Evolutionary conservation across 2,888 invertebrate genomes (phyloP).

Genomic region (Agrochola macilenta): DNA sequence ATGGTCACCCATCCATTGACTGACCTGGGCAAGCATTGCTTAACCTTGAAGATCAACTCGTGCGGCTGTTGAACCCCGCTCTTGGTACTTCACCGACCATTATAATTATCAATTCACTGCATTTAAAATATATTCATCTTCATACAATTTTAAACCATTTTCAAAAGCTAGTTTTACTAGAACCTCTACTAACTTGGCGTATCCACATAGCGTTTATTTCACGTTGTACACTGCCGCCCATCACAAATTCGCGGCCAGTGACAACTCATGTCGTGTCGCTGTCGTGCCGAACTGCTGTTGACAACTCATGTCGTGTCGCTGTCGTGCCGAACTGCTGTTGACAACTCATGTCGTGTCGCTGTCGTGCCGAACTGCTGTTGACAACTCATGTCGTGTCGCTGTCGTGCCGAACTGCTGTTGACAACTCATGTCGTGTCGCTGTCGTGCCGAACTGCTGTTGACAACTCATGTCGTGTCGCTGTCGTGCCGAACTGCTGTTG

Average conservation of each 20-base stretch:
- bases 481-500: constrained; percentile 10
- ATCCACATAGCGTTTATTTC: constrained; percentile 30
- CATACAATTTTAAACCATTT: neutral
- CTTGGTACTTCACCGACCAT: too few relatives aligned
- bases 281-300: constrained; percentile 10
- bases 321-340: constrained; percentile 20
- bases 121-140: neutral
- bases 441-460: constrained; percentile 20
- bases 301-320: constrained; percentile 22
- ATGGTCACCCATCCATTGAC: too few relatives aligned
- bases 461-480: constrained; percentile 23
- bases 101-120: too few relatives aligned
- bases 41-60: too few relatives aligned
- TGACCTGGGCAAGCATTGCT: too few relatives aligned
- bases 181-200: constrained; percentile 14
- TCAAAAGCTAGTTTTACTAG: neutral
- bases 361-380: constrained; percentile 20
- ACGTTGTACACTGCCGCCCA: constrained; percentile 8
- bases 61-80: too few relatives aligned
- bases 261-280: constrained; percentile 23
- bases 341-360: constrained; percentile 23
- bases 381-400: constrained; percentile 23
- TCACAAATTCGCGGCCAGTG: constrained; percentile 43
- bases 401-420: constrained; percentile 20
- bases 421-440: constrained; percentile 23